Conservation (phyloP, 2,797 vertebrate species). For the Hapalemur alaotrensis region DNA sequence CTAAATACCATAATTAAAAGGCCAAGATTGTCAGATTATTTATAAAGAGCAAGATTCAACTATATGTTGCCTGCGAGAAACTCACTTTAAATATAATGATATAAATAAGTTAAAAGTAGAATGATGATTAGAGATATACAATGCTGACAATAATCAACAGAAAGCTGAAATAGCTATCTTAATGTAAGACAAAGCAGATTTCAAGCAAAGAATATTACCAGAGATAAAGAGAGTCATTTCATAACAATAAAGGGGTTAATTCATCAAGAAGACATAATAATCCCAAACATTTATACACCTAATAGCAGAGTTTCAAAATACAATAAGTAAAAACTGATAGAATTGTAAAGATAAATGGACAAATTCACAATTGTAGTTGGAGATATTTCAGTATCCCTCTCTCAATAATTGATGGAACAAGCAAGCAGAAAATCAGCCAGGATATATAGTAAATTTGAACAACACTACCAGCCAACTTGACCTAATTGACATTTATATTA, state of each 20-base stretch:
- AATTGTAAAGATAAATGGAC: conserved; percentile 4
- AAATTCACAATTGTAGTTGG: not conserved
- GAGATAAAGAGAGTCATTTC: not conserved
- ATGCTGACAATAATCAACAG: not conserved
- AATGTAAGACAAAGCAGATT: not conserved
- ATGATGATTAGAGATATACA: not conserved
- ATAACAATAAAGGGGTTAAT: not conserved
- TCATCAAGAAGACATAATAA: not conserved
- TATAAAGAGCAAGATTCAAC: not conserved
- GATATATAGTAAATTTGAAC: not conserved
- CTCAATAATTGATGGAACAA: not conserved
- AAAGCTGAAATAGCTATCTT: not conserved
- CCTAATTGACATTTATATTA: not conserved
- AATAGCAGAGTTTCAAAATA: not conserved
- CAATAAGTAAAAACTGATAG: not conserved
- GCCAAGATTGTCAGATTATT: not conserved
- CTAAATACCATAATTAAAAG: conserved; percentile 29
- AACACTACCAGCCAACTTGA: not conserved
- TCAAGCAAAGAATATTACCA: conserved; percentile 5
- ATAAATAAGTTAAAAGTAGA: not conserved
- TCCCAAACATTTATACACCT: not conserved
- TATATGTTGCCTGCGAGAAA: not conserved
- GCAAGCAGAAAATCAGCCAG: conserved; percentile 7
- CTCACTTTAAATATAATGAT: not conserved
- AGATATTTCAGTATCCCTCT: conserved; percentile 40